phyloP scores from a whole-genome alignment of 2,888 invertebrate genomes.

The Terebella lapidaria region DNA sequence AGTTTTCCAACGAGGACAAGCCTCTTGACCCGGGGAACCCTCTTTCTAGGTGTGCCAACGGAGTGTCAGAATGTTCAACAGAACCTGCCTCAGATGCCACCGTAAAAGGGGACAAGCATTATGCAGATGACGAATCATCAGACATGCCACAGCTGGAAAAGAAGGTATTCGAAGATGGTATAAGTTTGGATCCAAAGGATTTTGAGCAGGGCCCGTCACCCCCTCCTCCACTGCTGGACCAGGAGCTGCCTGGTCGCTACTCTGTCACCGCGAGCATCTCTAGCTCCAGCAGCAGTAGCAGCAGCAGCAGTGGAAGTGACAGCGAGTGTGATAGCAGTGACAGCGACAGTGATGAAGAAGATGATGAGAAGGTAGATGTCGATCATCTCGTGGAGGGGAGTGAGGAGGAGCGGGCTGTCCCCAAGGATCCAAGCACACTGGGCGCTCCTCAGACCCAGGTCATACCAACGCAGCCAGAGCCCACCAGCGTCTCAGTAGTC shows the following conservation, averaged over 20 bases:
- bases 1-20: too few species aligned
- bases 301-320: not conserved
- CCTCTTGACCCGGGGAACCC: too few species aligned
- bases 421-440: not conserved
- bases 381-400: not conserved
- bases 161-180: not conserved
- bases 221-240: conserved; percentile 1
- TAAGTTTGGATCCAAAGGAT: not conserved
- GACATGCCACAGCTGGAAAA: conserved; percentile 2
- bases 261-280: not conserved
- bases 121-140: not conserved
- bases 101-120: too few species aligned
- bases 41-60: too few species aligned
- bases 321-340: not conserved
- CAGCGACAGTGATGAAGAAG: not conserved
- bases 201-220: conserved; percentile 1
- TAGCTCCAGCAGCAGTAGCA: not conserved
- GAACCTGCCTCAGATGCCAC: too few species aligned
- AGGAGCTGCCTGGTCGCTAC: not conserved
- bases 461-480: not conserved
- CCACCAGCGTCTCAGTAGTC: too few species aligned
- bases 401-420: not conserved
- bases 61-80: too few species aligned
- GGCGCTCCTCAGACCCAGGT: not conserved
- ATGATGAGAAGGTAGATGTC: not conserved